Evolutionary conservation across 1,140 invertebrate genomes (phyloP).

Genomic region (Drosophila lacertosa): DNA sequence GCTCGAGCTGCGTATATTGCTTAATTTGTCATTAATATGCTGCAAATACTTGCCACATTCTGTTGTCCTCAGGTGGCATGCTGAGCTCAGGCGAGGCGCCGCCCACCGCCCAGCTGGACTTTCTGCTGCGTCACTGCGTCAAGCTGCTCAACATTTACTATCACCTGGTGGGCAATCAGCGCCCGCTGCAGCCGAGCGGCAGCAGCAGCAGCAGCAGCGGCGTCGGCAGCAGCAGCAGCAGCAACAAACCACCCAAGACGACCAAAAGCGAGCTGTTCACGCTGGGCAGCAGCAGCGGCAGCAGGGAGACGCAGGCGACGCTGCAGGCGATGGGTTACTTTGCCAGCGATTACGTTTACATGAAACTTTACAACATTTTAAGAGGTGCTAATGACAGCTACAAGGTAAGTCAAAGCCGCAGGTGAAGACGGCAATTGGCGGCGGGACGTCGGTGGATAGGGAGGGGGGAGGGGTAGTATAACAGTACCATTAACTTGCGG

Average conservation of each 20-base stretch:
- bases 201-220: constrained; percentile 9
- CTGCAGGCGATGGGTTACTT: constrained; percentile 86
- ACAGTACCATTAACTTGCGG: constrained; percentile 69
- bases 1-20: constrained; percentile 22
- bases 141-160: constrained; percentile 90
- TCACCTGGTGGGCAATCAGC: constrained; percentile 89
- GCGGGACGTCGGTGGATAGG: not conserved
- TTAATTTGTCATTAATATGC: constrained; percentile 76
- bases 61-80: constrained; percentile 48
- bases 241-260: constrained; percentile 72
- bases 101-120: constrained; percentile 52
- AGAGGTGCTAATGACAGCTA: constrained; percentile 91
- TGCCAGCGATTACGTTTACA: constrained; percentile 88
- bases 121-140: constrained; percentile 87
- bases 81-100: constrained; percentile 45
- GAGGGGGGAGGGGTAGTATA: constrained; percentile 24
- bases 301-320: constrained; percentile 49
- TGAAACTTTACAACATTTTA: constrained; percentile 90
- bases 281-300: constrained; percentile 46
- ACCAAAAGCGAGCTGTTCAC: constrained; percentile 85
- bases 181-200: constrained; percentile 40
- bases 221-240: constrained; percentile 10
- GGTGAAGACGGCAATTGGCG: constrained; percentile 3
- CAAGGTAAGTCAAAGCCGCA: constrained; percentile 85
- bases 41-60: constrained; percentile 11